Evolutionary conservation across 1,140 invertebrate genomes (phyloP), one percentile per base, ranked within the genome.

Genomic region (Forficula auricularia): DNA sequence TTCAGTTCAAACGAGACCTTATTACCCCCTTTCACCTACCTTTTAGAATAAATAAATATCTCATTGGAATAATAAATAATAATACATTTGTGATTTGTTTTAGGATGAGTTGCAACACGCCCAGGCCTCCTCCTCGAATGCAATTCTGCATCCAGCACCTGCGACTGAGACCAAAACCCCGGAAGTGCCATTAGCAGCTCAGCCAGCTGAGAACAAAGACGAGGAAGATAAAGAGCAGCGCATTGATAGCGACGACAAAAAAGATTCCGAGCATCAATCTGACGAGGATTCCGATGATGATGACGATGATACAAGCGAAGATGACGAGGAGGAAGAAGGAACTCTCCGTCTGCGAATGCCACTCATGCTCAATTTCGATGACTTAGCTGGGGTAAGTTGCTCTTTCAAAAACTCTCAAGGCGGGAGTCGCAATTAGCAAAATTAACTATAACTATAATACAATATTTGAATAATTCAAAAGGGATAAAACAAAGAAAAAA

Each of bases 361-460:
- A 36, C 67, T 83, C 32, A 77, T 82, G 53, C 69, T 84, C 50
- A 77, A 84, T 61, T 73, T 84, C 27, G 80, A 82, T 51, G 80
- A 84, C 45, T 66, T 84, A 27, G 78, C 79, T 31, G 76, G 77
- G 32, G 78, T 71, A 57, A 61, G 60, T 57, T 30, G n/a, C n/a
- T n/a, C n/a, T n/a, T n/a, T n/a, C n/a, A n/a, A n/a, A 42, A 14
- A 52, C 33, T 31, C 10, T 14, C 7, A 31, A 1, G n/a, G 22
- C n/a, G 15, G n/a, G 12, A 10, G n/a, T 33, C n/a, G n/a, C n/a
- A n/a, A n/a, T n/a, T n/a, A n/a, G n/a, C n/a, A n/a, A n/a, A n/a
- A n/a, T n/a, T n/a, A n/a, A n/a, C n/a, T n/a, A n/a, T n/a, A n/a
- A n/a, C n/a, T n/a, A n/a, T n/a, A n/a, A n/a, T n/a, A n/a, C n/a